A percentile compares a stretch with the other conserved stretches of the same genome.
phyloP scores from a whole-genome alignment of 2,113 vertebrate species.

The Pteruthius melanotis region DNA sequence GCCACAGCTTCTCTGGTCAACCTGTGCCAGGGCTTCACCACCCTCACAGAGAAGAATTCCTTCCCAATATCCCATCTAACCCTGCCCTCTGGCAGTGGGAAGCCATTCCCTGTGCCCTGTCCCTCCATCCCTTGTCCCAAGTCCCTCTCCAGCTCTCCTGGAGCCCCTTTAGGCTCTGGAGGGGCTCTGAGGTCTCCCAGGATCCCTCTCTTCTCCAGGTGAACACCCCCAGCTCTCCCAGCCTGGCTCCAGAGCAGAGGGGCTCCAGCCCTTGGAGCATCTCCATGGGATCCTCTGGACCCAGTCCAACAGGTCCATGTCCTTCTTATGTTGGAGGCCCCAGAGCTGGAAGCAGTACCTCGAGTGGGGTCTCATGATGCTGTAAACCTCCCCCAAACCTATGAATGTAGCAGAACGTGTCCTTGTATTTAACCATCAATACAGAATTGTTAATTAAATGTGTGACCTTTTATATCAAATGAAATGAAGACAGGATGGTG shows the following conservation, averaged over 20 bases:
- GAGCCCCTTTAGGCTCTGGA: background rate
- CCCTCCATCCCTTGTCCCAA: background rate
- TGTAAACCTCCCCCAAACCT: background rate
- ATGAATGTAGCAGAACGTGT: background rate
- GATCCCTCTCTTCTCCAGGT: background rate
- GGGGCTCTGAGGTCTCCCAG: background rate
- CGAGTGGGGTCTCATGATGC: background rate
- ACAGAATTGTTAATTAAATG: background rate
- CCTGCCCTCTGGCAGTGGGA: background rate
- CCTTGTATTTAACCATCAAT: background rate
- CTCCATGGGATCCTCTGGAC: background rate
- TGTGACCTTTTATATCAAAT: background rate
- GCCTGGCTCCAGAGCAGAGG: background rate
- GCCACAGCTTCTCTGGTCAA: background rate
- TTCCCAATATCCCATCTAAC: background rate
- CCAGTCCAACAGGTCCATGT: background rate
- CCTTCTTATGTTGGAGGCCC: background rate
- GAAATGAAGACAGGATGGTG: background rate
- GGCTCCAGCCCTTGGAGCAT: background rate
- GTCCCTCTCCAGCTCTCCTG: background rate
- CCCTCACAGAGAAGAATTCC: rapidly evolving
- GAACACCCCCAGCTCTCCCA: background rate
- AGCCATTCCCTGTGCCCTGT: background rate
- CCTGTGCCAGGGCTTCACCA: background rate
- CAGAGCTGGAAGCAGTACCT: background rate